Base-by-base conservation (phyloP, 2,797 vertebrate species). In the Bradypus variegatus region DNA sequence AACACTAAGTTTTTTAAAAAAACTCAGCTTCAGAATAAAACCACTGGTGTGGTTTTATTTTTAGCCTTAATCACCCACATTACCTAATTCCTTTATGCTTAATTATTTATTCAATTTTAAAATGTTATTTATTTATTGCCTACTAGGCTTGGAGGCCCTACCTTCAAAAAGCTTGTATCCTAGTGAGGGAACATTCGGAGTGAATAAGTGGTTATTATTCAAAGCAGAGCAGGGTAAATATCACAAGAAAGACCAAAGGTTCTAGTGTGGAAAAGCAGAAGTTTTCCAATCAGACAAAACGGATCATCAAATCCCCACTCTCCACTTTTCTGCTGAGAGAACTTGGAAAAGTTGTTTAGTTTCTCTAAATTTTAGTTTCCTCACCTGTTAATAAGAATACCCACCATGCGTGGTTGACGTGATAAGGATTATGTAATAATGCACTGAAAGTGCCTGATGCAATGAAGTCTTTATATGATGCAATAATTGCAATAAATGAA, bases 361-460 rank as follows among this genome's bases (percentile, higher is more conserved):
- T 75, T 58, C 33, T 11, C 19, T 27, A 2, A 3, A 16, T 38
- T 50, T 58, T 21, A 7, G 16, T 23, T 13, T 76, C 65, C 45
- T 58, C 5, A 0, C 6, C 60, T 13, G 29, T 55, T 23, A 5
- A 21, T 10, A 19, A 41, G 2, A 14, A 29, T 1, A 12, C 21
- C 19, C 12, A 10, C 36, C 55, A 3, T 1, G 0, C 4, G 55
- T 36, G 4, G 16, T 10, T 23, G 9, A 3, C 41, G 4, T 0
- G 0, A 31, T 29, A 13, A 75, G 38, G 64, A 36, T 14, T 31
- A 6, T 23, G 27, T 5, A 31, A 31, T 36, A 18, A 27, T 6
- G 23, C 23, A 10, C 8, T 1, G 1, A 3, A 4, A 0, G 0
- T 25, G 23, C 50, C 33, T 6, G 3, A 38, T 21, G 48, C n/a